phyloP scores from a whole-genome alignment of 2,888 invertebrate species.

The Terebella lapidaria region DNA sequence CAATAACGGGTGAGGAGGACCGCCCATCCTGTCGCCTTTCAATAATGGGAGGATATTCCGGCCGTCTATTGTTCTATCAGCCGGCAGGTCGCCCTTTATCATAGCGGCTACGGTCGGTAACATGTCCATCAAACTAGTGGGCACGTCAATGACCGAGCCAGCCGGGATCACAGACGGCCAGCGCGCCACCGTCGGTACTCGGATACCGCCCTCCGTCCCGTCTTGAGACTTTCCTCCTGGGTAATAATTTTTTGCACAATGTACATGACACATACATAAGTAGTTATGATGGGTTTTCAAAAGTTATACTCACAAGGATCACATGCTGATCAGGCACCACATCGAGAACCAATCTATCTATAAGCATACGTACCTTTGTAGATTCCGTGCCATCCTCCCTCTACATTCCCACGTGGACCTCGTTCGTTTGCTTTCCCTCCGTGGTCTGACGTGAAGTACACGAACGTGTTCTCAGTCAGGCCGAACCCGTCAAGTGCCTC shows the following conservation, averaged over 20 bases:
- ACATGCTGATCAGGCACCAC: too few species aligned
- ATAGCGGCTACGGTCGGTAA: slow-evolving; percentile 39
- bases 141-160: slow-evolving; percentile 31
- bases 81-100: slow-evolving; percentile 29
- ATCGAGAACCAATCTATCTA: too few species aligned
- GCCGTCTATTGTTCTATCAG: slow-evolving; percentile 40
- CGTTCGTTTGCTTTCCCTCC: slow-evolving; percentile 54
- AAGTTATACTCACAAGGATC: too few species aligned
- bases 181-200: slow-evolving; percentile 47
- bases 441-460: slow-evolving; percentile 58
- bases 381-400: slow-evolving; percentile 44
- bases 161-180: slow-evolving; percentile 40
- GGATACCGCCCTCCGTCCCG: slow-evolving; percentile 50
- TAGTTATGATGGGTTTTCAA: too few species aligned
- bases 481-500: slow-evolving; percentile 41
- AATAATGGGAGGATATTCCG: slow-evolving; percentile 43
- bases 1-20: slow-evolving; percentile 42
- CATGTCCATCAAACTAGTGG: slow-evolving; percentile 51
- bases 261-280: too few species aligned
- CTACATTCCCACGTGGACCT: slow-evolving; percentile 44
- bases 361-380: slow-evolving; percentile 32
- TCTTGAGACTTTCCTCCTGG: slow-evolving; percentile 48
- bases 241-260: not conserved
- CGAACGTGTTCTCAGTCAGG: slow-evolving; percentile 51
- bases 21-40: slow-evolving; percentile 13